Base-by-base conservation (phyloP, 2,888 invertebrate species). In the Chaetoderma sp. region DNA sequence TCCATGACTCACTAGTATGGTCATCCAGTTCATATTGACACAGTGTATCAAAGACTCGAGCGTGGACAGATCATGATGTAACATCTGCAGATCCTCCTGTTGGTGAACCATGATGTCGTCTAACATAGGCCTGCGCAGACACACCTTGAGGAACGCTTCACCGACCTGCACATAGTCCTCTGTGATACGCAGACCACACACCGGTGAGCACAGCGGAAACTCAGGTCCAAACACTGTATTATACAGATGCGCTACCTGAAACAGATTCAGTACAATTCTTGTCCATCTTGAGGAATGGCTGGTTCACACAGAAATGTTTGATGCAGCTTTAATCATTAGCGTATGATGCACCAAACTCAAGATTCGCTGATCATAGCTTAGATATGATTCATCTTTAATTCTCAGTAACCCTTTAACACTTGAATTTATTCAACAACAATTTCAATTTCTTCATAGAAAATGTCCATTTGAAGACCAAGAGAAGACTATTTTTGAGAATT, bases 1-100 rank as follows among this genome's bases (percentile, higher is more conserved):
- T n/a, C n/a, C n/a, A n/a, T n/a, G 18, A 65, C 80, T 70, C 58
- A 95, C 94, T 83, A 97, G 85, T 79, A 99, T 92, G 0, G 95
- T 89, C 86, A 98, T 91, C 94, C 98, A 98, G 81, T 94, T 93
- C 91, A 95, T 93, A 77, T 93, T 90, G 5, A 96, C 90, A 85
- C 96, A 95, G 76, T 94, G 93, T 21, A 93, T 91, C 60, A 99
- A 86, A 61, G 93, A 92, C 84, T 94, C 93, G 33, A 98, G 84
- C 3, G 89, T 87, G 5, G 90, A 88, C 60, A 86, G 68, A 67
- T 85, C 84, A 33, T 83, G 82, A 49, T 87, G 85, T 13, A 88
- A 72, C 25, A 88, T 67, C 52, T 77, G 73, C 45, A 78, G 60
- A 5, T 67, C 23, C n/a, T 28, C 28, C 23, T 57, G 8, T n/a